Conservation (phyloP, 2,888 invertebrate species). For the Beris chalybata region DNA sequence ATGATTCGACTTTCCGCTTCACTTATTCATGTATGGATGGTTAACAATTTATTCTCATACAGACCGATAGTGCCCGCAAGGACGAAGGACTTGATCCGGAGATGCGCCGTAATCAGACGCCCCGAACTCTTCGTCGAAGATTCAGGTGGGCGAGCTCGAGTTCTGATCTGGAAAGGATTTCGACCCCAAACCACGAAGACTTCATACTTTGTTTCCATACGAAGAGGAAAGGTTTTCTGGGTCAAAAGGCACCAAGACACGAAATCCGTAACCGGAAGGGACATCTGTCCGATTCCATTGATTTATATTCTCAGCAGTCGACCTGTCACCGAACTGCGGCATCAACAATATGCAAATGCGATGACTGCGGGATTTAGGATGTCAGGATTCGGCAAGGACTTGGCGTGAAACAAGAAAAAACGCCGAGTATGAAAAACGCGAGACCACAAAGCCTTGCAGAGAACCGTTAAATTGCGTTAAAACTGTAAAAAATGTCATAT, state of each 20-base stretch:
- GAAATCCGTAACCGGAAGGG: conserved; percentile 12
- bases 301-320: conserved; percentile 29
- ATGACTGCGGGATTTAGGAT: conserved; percentile 10
- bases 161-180: no score
- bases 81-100: no score
- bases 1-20: conserved; percentile 35
- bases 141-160: no score
- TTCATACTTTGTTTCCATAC: no score
- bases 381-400: neutral
- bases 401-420: neutral
- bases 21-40: conserved; percentile 35
- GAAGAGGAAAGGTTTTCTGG: conserved; percentile 5
- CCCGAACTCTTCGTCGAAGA: no score
- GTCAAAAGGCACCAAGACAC: conserved; percentile 5
- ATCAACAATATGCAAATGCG: conserved; percentile 38
- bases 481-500: conserved; percentile 41
- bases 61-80: no score
- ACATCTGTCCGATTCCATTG: conserved; percentile 32
- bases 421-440: conserved; percentile 12
- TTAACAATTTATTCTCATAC: conserved; percentile 30
- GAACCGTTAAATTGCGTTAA: conserved; percentile 40
- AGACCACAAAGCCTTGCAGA: conserved; percentile 24
- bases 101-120: no score
- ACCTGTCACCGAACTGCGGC: conserved; percentile 28
- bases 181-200: no score